phyloP scores from a whole-genome alignment of 2,888 invertebrate genomes.

The Agapostemon virescens region DNA sequence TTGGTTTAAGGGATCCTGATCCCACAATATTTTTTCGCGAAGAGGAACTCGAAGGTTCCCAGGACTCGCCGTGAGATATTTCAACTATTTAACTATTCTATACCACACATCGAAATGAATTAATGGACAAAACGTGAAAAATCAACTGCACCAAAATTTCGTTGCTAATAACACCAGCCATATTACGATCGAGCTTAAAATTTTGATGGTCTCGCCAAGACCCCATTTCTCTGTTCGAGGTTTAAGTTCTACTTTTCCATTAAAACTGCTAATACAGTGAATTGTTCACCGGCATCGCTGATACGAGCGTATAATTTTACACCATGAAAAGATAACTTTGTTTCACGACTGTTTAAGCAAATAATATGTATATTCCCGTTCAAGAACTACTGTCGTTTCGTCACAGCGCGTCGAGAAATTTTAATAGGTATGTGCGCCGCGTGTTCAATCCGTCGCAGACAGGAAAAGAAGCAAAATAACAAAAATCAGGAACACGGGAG shows the following conservation, averaged over 20 bases:
- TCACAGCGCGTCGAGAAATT: neutral
- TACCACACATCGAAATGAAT: too few relatives aligned
- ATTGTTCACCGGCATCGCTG: neutral
- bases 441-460: neutral
- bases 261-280: neutral
- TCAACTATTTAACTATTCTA: too few relatives aligned
- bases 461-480: neutral
- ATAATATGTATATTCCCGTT: neutral
- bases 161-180: neutral
- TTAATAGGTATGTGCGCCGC: neutral
- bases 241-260: neutral
- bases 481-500: neutral
- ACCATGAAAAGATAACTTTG: neutral
- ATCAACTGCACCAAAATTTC: too few relatives aligned
- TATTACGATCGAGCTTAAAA: neutral
- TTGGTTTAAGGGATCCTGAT: too few relatives aligned
- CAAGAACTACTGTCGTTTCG: neutral
- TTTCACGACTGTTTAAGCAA: neutral
- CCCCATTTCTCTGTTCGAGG: neutral
- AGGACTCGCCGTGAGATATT: too few relatives aligned
- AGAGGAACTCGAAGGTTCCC: too few relatives aligned
- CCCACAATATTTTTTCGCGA: too few relatives aligned
- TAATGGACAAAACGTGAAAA: too few relatives aligned
- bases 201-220: neutral
- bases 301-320: neutral